These are phyloP conservation scores for Neodiprion virginianus DNA, from an alignment of 1,140 invertebrate species.

Conservation along the genomic window DNA sequence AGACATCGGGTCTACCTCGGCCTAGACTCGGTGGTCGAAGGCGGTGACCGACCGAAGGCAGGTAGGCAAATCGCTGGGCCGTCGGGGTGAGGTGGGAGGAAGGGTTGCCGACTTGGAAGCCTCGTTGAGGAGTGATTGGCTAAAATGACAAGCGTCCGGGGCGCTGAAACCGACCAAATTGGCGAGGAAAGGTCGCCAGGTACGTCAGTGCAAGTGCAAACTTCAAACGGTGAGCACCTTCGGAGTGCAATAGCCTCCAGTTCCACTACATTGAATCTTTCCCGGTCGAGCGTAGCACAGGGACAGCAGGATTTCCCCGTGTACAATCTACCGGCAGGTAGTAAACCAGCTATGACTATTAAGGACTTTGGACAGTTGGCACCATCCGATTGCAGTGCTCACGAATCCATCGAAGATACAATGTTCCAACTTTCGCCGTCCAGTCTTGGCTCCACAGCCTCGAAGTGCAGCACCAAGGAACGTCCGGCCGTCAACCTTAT, in stretches of 20 bases:
- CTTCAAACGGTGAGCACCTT: slow-evolving; percentile 25
- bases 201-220: slow-evolving; percentile 29
- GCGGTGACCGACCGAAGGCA: not conserved
- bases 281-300: not conserved
- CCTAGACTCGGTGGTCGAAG: not conserved
- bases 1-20: not conserved
- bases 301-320: not conserved
- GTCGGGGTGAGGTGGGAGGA: slow-evolving; percentile 10
- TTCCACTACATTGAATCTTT: not conserved
- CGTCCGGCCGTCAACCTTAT: not conserved
- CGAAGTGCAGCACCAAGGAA: slow-evolving; percentile 28
- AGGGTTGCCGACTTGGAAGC: slow-evolving; percentile 8
- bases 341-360: slow-evolving; percentile 28
- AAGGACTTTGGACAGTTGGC: slow-evolving; percentile 14
- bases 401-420: slow-evolving; percentile 11
- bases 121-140: slow-evolving; percentile 24
- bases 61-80: slow-evolving; percentile 12
- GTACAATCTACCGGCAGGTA: not conserved
- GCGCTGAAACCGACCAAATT: slow-evolving; percentile 34
- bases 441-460: slow-evolving; percentile 29
- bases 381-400: not conserved
- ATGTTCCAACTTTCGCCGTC: slow-evolving; percentile 29
- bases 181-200: slow-evolving; percentile 13
- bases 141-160: not conserved
- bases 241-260: not conserved